Evolutionary conservation across 2,888 invertebrate genomes (phyloP).

Genomic region (Leptopterna dolabrata): DNA sequence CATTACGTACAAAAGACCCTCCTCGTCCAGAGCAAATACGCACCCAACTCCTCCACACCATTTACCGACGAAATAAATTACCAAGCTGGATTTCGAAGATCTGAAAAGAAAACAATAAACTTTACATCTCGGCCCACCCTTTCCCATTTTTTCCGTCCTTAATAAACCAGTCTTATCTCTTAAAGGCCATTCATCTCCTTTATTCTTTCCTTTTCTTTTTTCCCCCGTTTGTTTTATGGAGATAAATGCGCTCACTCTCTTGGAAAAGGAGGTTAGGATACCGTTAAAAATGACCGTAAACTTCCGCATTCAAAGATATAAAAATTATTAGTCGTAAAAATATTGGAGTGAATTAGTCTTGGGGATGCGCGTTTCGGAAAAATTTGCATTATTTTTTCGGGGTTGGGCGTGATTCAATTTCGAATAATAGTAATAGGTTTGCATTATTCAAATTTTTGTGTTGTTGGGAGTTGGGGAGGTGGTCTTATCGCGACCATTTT

Average conservation of each 20-base stretch:
- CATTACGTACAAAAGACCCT: neutral
- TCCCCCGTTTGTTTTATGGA: slow-evolving; percentile 41
- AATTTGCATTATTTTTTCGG: slow-evolving; percentile 40
- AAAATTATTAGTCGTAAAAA: slow-evolving; percentile 55
- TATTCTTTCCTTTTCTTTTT: slow-evolving; percentile 47
- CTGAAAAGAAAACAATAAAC: slow-evolving; percentile 49
- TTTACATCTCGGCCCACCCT: neutral
- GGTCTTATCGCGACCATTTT: neutral
- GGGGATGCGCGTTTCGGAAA: neutral
- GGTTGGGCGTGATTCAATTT: slow-evolving; percentile 44
- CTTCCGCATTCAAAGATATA: slow-evolving; percentile 31
- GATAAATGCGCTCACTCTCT: slow-evolving; percentile 50
- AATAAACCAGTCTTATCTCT: slow-evolving; percentile 54
- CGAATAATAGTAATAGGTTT: slow-evolving; percentile 28
- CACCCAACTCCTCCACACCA: neutral
- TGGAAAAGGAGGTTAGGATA: slow-evolving; percentile 45
- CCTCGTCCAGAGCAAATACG: neutral
- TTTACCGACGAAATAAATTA: slow-evolving; percentile 19
- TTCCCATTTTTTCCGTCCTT: slow-evolving; percentile 5
- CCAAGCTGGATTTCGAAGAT: neutral
- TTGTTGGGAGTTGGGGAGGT: neutral
- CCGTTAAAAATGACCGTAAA: slow-evolving; percentile 54
- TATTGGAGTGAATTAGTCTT: slow-evolving; percentile 45
- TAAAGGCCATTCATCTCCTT: slow-evolving; percentile 53
- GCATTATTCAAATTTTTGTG: neutral